Evolutionary conservation across 1,140 invertebrate genomes (phyloP).

Genomic region (Temnothorax curvispinosus): DNA sequence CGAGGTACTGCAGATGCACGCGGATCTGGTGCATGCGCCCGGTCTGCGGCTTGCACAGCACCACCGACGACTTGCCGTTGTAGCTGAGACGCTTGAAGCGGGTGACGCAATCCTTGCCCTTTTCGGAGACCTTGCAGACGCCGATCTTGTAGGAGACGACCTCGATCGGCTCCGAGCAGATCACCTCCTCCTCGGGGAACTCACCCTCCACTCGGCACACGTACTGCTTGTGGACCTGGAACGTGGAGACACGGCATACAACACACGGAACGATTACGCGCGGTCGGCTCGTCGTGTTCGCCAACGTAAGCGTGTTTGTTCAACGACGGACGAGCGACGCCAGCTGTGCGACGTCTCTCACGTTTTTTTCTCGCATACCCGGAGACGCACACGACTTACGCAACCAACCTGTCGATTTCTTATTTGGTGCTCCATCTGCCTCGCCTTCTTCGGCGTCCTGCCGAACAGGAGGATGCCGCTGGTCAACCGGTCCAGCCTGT

Average conservation of each 20-base stretch:
- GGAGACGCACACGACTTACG: background rate
- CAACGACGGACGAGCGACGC: background rate
- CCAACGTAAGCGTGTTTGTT: background rate
- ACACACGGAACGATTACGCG: background rate
- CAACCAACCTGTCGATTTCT: conserved; percentile 89
- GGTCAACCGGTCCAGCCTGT: conserved; percentile 96
- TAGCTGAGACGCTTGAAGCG: conserved; percentile 95
- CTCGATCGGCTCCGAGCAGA: conserved; percentile 96
- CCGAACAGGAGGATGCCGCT: conserved; percentile 98
- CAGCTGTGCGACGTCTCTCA: background rate
- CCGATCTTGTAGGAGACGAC: conserved; percentile 98
- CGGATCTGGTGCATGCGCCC: conserved; percentile 99
- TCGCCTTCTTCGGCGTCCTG: conserved; percentile 95
- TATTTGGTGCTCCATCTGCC: conserved; percentile 97
- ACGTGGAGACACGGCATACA: background rate
- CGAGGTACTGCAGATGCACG: conserved; percentile 99
- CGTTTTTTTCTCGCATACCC: background rate
- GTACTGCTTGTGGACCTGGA: conserved; percentile 97
- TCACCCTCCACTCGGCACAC: conserved; percentile 98
- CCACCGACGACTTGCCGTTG: conserved; percentile 96
- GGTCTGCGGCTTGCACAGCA: conserved; percentile 96
- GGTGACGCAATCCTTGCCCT: conserved; percentile 96
- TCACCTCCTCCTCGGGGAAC: conserved; percentile 96
- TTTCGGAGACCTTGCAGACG: conserved; percentile 95
- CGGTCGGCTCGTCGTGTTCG: background rate